Base-by-base conservation (phyloP, 2,113 vertebrate genomes). In the Turnix velox region DNA sequence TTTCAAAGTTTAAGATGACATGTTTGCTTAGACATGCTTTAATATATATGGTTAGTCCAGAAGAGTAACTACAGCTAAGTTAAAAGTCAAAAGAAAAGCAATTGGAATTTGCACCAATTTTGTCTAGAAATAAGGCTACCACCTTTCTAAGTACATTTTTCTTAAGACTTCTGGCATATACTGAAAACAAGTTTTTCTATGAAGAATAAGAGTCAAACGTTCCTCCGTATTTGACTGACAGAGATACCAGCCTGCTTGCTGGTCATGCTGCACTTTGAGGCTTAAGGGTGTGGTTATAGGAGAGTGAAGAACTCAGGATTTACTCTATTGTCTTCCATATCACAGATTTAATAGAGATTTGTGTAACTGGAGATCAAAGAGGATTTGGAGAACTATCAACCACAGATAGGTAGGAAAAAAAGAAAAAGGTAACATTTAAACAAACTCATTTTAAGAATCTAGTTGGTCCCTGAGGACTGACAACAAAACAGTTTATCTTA, bases 1-100 rank as follows among this genome's bases (percentile, higher is more conserved):
- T 93, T 95, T 54, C 61, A 57, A 62, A 89, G 67, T 94, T 91
- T 67, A 92, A 80, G 72, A 90, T 81, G 48, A 86, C 62, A 76
- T 10, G 69, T 93, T 85, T 62, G 18, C 48, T 68, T 93, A 86
- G 72, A 88, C 3, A 11, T 78, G 55, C 39, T 87, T 87, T 80
- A 85, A 40, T 73, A 62, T 46, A 76, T 37, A 33, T 33, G 40
- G 10, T 30, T 66, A 65, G 79, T 66, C 87, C 67, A 80, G 79
- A 89, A 90, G 55, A 71, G 51, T 51, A 76, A 88, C 73, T 39
- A 78, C 18, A 86, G 23, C 54, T 40, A 66, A 14, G 31, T 57
- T 87, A 10, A 87, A 87, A 91, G 33, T 58, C 51, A 63, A 78
- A 88, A 87, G 71, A 57, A 87, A 91, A 87, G 5, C 39, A 72